A percentile compares a stretch with the other conserved stretches of the same genome.
These are phyloP conservation scores for Cydia amplana DNA, from an alignment of 1,140 invertebrate species.

Conservation along the genomic window DNA sequence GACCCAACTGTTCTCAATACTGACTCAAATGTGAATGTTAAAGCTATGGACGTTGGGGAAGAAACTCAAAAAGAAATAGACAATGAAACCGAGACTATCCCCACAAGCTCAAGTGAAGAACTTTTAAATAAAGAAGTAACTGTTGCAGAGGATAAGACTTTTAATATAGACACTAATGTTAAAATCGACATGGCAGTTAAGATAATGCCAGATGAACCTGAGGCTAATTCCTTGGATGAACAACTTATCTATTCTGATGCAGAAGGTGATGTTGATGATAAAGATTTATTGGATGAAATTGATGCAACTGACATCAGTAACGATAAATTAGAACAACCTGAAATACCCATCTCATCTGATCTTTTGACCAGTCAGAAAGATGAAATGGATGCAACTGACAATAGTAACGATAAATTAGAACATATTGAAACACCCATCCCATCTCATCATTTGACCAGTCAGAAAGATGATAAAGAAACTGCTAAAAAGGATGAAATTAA, in stretches of 20 bases:
- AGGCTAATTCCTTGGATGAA: slow-evolving; percentile 12
- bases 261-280: slow-evolving; percentile 15
- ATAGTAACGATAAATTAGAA: neutral
- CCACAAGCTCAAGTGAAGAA: neutral
- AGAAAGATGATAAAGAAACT: slow-evolving; percentile 11
- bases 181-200: neutral
- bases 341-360: neutral
- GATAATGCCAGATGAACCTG: neutral
- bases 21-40: neutral
- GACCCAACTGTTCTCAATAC: neutral
- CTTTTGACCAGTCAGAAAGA: neutral
- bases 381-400: slow-evolving; percentile 19
- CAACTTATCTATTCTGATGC: slow-evolving; percentile 15
- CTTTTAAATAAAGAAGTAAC: neutral
- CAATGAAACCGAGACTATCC: neutral
- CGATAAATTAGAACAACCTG: neutral
- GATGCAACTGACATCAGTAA: neutral
- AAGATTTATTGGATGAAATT: slow-evolving; percentile 23
- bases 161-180: neutral
- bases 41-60: neutral
- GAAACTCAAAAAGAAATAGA: neutral
- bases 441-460: neutral
- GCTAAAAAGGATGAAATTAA: neutral
- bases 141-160: neutral
- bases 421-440: neutral